phyloP scores from a whole-genome alignment of 2,113 vertebrate species.

The Leucoraja erinaceus region DNA sequence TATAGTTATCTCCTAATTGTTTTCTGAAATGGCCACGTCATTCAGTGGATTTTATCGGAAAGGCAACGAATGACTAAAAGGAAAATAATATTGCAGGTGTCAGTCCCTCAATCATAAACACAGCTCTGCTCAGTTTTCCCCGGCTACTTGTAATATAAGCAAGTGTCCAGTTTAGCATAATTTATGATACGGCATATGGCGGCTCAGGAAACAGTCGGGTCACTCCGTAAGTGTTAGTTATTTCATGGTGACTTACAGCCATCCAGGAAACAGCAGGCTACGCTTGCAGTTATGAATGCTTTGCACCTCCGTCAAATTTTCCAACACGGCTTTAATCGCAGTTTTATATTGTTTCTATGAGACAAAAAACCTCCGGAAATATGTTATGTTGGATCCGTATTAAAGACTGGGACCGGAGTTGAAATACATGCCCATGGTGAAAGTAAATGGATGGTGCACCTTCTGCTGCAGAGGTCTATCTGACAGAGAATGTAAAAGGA shows the following conservation, averaged over 20 bases:
- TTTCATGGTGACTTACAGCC: not conserved
- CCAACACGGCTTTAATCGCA: not conserved
- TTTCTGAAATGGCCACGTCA: too few relatives aligned
- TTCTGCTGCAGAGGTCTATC: not conserved
- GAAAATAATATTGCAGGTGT: not conserved
- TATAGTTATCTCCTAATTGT: too few relatives aligned
- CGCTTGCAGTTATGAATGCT: not conserved
- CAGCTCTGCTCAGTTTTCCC: not conserved
- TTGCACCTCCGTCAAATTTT: not conserved
- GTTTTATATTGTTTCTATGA: not conserved
- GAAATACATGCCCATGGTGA: not conserved
- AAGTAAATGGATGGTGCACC: not conserved
- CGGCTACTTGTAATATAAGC: not conserved
- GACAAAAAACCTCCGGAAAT: not conserved
- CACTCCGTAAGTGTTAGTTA: not conserved
- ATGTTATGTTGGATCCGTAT: not conserved
- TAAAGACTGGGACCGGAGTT: not conserved
- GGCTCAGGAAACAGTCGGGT: not conserved
- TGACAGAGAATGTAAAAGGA: not conserved
- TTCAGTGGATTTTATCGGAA: too few relatives aligned
- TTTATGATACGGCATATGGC: not conserved
- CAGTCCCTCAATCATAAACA: not conserved
- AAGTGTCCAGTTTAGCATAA: constrained; percentile 12
- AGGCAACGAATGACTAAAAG: not conserved
- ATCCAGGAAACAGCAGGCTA: not conserved